A percentile compares a stretch with the other conserved stretches of the same genome.
Evolutionary conservation across 2,888 invertebrate species (phyloP).

Genomic region (Clanis bilineata): DNA sequence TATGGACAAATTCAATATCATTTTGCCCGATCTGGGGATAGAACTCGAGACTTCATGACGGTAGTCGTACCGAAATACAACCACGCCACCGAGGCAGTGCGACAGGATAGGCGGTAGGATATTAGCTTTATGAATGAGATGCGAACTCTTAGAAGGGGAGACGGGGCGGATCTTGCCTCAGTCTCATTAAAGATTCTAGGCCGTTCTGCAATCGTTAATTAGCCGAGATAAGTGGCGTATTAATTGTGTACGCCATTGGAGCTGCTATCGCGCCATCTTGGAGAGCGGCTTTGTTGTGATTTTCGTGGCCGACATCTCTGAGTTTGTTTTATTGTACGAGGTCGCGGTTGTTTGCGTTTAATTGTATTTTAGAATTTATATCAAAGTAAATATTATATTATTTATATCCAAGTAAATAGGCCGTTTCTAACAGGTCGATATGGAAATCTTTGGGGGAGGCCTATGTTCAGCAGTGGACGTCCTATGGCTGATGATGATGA

Average conservation of each 20-base stretch:
- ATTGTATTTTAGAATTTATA: neutral
- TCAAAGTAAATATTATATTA: too few relatives aligned
- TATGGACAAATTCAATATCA: too few relatives aligned
- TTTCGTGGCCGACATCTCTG: slow-evolving; percentile 21
- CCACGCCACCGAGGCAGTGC: too few relatives aligned
- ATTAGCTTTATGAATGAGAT: slow-evolving; percentile 9
- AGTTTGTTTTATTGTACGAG: slow-evolving; percentile 22
- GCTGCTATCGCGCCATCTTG: slow-evolving; percentile 65
- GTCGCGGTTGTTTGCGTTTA: neutral
- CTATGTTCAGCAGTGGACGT: too few relatives aligned
- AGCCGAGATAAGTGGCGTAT: slow-evolving; percentile 76
- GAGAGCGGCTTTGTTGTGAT: slow-evolving; percentile 21
- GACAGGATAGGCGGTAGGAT: too few relatives aligned
- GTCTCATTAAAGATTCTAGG: slow-evolving; percentile 80
- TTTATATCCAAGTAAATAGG: too few relatives aligned
- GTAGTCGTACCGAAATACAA: too few relatives aligned
- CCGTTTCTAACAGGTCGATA: too few relatives aligned
- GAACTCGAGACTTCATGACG: too few relatives aligned
- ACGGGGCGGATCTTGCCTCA: slow-evolving; percentile 73
- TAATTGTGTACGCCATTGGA: slow-evolving; percentile 78
- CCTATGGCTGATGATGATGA: too few relatives aligned
- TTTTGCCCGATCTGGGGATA: too few relatives aligned
- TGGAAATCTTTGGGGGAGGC: too few relatives aligned
- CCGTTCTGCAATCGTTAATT: slow-evolving; percentile 78
- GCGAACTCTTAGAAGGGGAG: slow-evolving; percentile 33